Evolutionary conservation across 2,113 vertebrate species (phyloP).

Genomic region (Rhodinocichla rosea): DNA sequence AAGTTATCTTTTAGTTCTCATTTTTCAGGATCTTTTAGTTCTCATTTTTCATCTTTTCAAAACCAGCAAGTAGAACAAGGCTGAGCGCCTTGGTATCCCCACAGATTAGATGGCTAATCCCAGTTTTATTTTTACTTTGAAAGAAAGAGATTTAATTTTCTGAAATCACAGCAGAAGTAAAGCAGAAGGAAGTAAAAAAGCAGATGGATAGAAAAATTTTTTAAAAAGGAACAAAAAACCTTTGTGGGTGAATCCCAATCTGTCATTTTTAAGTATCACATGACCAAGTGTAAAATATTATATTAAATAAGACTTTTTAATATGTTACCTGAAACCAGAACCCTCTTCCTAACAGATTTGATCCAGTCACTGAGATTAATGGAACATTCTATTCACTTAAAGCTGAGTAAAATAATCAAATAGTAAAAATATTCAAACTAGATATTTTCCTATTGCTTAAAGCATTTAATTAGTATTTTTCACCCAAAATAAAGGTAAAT

Average conservation of each 20-base stretch:
- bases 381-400: background rate
- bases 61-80: background rate
- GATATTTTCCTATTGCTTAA: background rate
- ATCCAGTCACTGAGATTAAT: background rate
- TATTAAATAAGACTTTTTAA: background rate
- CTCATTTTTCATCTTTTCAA: background rate
- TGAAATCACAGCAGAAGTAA: background rate
- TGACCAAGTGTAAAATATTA: background rate
- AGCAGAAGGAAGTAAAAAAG: background rate
- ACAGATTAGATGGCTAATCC: background rate
- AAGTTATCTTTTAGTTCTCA: background rate
- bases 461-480: background rate
- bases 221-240: background rate
- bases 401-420: background rate
- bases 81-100: background rate
- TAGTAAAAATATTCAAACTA: background rate
- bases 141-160: background rate
- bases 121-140: background rate
- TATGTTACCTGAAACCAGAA: background rate
- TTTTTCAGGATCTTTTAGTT: background rate
- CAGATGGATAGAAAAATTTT: background rate
- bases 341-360: background rate
- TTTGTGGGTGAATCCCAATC: slow-evolving; percentile 32
- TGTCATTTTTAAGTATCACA: background rate
- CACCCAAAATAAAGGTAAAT: background rate